Evolutionary conservation across 1,140 invertebrate species (phyloP), one percentile per base, ranked within the genome.

Genomic region (Diorhabda sublineata): DNA sequence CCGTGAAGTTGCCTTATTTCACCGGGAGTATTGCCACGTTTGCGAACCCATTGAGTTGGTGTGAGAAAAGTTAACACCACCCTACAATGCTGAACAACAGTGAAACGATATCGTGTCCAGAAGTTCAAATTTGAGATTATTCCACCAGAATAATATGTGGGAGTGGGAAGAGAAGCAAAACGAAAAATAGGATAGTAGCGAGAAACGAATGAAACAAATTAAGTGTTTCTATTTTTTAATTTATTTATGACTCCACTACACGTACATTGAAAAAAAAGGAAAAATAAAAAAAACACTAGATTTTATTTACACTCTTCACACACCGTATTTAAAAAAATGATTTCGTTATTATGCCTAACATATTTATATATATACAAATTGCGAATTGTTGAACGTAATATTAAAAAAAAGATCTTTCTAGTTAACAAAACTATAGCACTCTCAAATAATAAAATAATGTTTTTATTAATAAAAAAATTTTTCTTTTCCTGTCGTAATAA

Each of bases 291-390:
- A 77, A 76, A 76, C 69, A 74, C 74, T 74, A 75, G 71, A 73
- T 70, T 75, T 72, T 79, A 79, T 79, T 77, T 79, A 79, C 76
- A 79, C 69, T 75, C 72, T 76, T 75, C 76, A 75, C 26, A 26
- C 74, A 75, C 69, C 66, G 69, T 57, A 69, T 73, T 62, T 71
- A 61, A 69, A 73, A 71, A 72, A 73, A 68, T 73, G 60, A 64
- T 69, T 56, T 69, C 44, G 64, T 69, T 65, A 66, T 64, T 67
- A 71, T 72, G 63, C 65, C 70, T 74, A 69, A 75, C 67, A 71
- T 74, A 71, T 76, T 69, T 71, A 66, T 66, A 42, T 73, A 73
- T 72, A 69, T 75, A 77, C 75, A 77, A 71, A 67, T 70, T 71
- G 73, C 75, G 75, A 73, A 67, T 70, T 71, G 73, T 74, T 73